Evolutionary conservation across 2,797 vertebrate genomes (phyloP), one percentile per base, ranked within the genome.

Genomic region (Pipistrellus pygmaeus): DNA sequence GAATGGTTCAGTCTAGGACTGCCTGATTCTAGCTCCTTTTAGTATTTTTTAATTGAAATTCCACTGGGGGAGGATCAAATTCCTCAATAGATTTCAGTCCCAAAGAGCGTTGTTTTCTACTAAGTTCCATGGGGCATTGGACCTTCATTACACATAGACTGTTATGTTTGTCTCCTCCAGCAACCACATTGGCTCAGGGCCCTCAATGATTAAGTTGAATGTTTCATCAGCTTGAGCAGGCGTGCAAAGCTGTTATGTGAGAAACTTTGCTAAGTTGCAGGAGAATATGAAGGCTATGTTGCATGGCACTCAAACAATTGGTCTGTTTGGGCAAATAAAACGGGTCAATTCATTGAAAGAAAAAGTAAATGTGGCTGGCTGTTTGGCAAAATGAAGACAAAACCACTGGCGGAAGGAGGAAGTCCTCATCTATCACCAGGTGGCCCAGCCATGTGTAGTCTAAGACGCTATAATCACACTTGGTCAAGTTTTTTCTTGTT

Each of bases 291-390:
- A 92, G 66, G 44, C 76, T 82, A 6, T 69, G 64, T 64, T 88
- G 68, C 87, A 68, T 71, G 88, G 69, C 69, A 76, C 38, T 81
- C 69, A 48, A 89, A 90, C 80, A 97, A 85, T 48, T 41, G 64
- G 20, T 73, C 69, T 90, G 73, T 92, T 96, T 87, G 69, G 93
- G 85, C 1, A 8, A 96, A 96, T 91, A 75, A 97, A 96, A 93
- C 0, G 13, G 84, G 85, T 83, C 82, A 88, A 17, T 86, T 93
- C 13, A 0, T 76, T 87, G 66, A 80, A 73, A 77, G 73, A 80
- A 68, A 91, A 89, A 93, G 78, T 18, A 73, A 46, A 4, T 7
- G 25, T 38, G 35, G 51, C 46, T 4, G 35, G 44, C 32, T 88
- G 62, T 62, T 86, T 62, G 76, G 75, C 55, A 27, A 2, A 15